Evolutionary conservation across 37 sponge, comb jelly and placozoan species (phyloP).

Genomic region (Amphimedon queenslandica): DNA sequence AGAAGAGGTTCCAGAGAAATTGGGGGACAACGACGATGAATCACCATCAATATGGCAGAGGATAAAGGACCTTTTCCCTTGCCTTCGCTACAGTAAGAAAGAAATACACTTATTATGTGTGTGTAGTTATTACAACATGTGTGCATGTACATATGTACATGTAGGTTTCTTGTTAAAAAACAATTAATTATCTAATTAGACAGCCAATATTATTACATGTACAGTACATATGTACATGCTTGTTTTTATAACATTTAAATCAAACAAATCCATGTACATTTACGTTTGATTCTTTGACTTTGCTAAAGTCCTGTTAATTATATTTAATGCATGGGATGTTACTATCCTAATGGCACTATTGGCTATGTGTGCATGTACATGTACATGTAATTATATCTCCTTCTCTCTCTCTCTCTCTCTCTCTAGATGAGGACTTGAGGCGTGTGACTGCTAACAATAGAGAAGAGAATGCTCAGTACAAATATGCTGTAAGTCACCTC

Average conservation of each 20-base stretch:
- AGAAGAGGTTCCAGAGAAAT: constrained; percentile 6
- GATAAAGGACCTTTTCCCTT: neutral
- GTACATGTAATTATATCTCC: neutral
- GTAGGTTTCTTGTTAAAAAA: too few relatives aligned
- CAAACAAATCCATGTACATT: too few relatives aligned
- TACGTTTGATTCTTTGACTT: too few relatives aligned
- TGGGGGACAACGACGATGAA: neutral
- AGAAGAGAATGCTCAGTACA: constrained; percentile 41
- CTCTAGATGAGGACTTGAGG: constrained; percentile 46
- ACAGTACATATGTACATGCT: too few relatives aligned
- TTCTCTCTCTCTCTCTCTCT: neutral
- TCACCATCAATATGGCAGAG: neutral
- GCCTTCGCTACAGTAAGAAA: neutral
- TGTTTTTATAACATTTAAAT: too few relatives aligned
- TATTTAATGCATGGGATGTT: too few relatives aligned
- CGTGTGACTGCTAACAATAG: constrained; percentile 51
- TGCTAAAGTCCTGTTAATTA: too few relatives aligned
- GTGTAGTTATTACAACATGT: neutral
- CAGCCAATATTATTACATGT: too few relatives aligned
- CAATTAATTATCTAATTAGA: neutral
- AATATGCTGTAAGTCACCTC: constrained; percentile 80
- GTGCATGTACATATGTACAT: too few relatives aligned
- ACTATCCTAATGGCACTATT: too few relatives aligned
- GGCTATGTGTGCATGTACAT: too few relatives aligned
- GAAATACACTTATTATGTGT: neutral